Evolutionary conservation across 2,888 invertebrate species (phyloP), one percentile per base, ranked within the genome.

Genomic region (Eristalinus sepulchralis): DNA sequence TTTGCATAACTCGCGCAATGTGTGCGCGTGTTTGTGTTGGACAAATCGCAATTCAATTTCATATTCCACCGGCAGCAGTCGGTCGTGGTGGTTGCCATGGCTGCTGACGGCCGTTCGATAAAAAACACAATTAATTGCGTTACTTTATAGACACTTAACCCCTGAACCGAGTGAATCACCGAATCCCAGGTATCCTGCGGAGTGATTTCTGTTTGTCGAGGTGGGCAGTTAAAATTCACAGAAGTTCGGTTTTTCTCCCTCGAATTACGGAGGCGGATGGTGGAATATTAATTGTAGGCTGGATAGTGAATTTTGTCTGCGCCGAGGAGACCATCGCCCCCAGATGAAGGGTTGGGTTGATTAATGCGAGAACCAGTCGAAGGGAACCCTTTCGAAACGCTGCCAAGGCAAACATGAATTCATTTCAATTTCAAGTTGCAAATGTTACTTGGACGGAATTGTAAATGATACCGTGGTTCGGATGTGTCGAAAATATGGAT

Each of bases 41-140:
- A 24, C 13, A 68, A 62, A 62, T 77, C 62, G 77, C 53, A 68
- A 68, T 67, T 68, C 67, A 77, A 68, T 68, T 77, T 68, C 68
- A 34, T 68, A 34, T 31, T 68, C 62, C 34, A 17, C 36, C 47
- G 24, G 24, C 17, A 17, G 8, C 17, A 8, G 47, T 47, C 47
- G 17, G n/a, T 47, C 47, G 17, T 39, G 13, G 39, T 17, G 59
- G 55, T 36, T 53, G 20, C 39, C 59, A 62, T 55, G 57, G 57
- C 11, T 24, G 22, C 57, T 24, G 57, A 22, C 57, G 57, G 60
- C 11, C 34, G 59, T 59, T 59, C 60, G 9, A 53, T 60, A 60
- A 60, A 31, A 62, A 53, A 55, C 55, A 20, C 31, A 13, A 17
- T n/a, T 36, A 33, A 36, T 36, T 8, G 36, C 13, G 57, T 57